These are phyloP conservation scores for Chunga burmeisteri DNA, from an alignment of 2,113 vertebrate genomes.

Conservation along the genomic window DNA sequence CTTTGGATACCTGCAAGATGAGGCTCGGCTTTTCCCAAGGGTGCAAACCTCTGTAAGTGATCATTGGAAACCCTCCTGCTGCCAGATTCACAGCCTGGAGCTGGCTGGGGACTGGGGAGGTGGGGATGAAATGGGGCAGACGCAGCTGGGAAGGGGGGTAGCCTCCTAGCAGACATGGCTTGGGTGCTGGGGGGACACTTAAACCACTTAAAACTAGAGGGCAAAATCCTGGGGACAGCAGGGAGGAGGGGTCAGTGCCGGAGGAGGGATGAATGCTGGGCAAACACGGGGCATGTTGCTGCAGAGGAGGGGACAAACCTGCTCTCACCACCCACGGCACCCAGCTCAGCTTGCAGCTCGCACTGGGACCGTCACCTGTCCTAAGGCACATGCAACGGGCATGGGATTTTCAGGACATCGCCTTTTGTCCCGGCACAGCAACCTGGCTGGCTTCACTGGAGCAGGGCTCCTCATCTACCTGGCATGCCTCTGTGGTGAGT, in stretches of 20 bases:
- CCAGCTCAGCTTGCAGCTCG: neutral
- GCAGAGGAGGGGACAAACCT: neutral
- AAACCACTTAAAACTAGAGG: neutral
- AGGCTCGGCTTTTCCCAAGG: neutral
- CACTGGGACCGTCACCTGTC: neutral
- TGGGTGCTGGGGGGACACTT: too few relatives aligned
- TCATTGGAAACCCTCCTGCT: neutral
- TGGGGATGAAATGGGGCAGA: neutral
- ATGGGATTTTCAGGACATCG: neutral
- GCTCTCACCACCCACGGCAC: neutral
- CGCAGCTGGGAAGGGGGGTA: neutral
- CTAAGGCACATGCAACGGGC: accelerated
- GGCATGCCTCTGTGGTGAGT: neutral
- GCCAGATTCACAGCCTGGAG: neutral
- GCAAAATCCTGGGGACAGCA: neutral
- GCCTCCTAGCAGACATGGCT: neutral
- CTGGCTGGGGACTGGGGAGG: neutral
- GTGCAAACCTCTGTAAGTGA: neutral
- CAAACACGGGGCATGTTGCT: neutral
- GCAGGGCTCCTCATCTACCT: neutral
- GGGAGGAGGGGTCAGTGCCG: neutral
- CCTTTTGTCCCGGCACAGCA: neutral
- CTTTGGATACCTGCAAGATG: neutral
- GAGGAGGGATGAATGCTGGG: neutral
- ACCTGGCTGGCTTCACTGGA: neutral